These are phyloP conservation scores for Dermatemys mawii DNA, from an alignment of 2,113 vertebrate species.

Conservation along the genomic window DNA sequence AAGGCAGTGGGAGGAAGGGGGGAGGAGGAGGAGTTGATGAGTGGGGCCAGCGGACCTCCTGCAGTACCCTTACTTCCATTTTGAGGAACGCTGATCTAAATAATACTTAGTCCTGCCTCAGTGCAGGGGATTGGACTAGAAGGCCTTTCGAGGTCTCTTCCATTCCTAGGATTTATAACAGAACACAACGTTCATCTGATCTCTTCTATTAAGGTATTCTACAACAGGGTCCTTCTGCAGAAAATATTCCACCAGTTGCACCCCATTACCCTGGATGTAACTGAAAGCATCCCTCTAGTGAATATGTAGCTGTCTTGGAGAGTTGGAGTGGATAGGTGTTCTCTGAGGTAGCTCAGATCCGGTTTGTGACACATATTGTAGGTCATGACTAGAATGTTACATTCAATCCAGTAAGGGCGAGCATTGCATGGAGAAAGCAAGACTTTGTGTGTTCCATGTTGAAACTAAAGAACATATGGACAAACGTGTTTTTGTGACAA, in stretches of 20 bases:
- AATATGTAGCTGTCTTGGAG: background rate
- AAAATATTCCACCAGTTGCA: background rate
- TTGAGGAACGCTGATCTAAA: no score
- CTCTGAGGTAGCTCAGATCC: background rate
- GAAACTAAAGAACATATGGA: background rate
- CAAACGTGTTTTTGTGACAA: constrained; percentile 7
- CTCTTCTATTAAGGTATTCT: accelerated
- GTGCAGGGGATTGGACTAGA: no score
- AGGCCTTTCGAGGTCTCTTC: no score
- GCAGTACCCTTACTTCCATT: no score
- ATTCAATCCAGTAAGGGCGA: background rate
- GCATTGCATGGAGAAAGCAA: background rate
- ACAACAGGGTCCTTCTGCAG: background rate
- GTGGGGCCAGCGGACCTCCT: no score
- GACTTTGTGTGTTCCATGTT: background rate
- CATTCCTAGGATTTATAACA: background rate
- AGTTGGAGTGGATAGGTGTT: background rate
- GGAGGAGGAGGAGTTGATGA: no score
- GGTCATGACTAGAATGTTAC: background rate
- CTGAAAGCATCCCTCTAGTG: background rate
- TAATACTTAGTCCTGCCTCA: no score
- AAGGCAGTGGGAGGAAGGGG: no score
- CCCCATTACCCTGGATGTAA: background rate
- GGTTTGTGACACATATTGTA: accelerated
- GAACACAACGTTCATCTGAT: background rate